Base-by-base conservation (phyloP, 2,797 vertebrate species). In the Periophthalmus magnuspinnatus region DNA sequence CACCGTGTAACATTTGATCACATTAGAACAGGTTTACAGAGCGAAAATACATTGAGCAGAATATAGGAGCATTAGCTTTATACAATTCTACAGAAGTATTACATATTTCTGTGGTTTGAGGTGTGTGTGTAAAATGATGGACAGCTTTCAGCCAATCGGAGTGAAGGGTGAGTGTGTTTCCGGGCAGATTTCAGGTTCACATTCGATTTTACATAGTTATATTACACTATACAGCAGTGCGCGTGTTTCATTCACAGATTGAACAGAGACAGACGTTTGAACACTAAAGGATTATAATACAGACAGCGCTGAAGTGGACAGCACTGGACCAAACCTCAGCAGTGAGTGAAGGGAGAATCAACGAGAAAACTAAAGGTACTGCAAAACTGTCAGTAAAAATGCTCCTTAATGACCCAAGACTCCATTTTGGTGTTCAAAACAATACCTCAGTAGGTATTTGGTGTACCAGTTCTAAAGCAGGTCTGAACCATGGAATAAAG, bases 221-320 rank as follows among this genome's bases (percentile, higher is more conserved):
- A 6, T 62, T 41, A 61, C 34, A 61, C 34, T 59, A 9, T 59
- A 59, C 34, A 61, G 34, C 59, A 13, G 33, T 5, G 52, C 34
- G 50, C 1, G 28, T 28, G 24, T 21, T 75, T 52, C 72, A 59
- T 36, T 70, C 74, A 65, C 73, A 71, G 69, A 64, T 59, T 32
- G 5, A 34, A 34, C 57, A 61, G 36, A 61, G 14, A 61, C 54
- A 60, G 58, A 34, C 16, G 10, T 19, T 5, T 57, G 11, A 56
- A 28, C 22, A 56, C 55, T 16, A 1, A 14, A 21, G 13, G 22
- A 56, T 4, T 14, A 14, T 22, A 22, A 22, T 24, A 14, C 54
- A 56, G 11, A 41, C 10, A 13, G 38, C 3, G 2, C 38, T 41
- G 38, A 41, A 41, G 38, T 2, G 38, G 38, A 41, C 38, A 11